A percentile compares a stretch with the other conserved stretches of the same genome.
These are phyloP conservation scores for Danio choprae DNA, from an alignment of 2,797 vertebrate species.

Conservation along the genomic window DNA sequence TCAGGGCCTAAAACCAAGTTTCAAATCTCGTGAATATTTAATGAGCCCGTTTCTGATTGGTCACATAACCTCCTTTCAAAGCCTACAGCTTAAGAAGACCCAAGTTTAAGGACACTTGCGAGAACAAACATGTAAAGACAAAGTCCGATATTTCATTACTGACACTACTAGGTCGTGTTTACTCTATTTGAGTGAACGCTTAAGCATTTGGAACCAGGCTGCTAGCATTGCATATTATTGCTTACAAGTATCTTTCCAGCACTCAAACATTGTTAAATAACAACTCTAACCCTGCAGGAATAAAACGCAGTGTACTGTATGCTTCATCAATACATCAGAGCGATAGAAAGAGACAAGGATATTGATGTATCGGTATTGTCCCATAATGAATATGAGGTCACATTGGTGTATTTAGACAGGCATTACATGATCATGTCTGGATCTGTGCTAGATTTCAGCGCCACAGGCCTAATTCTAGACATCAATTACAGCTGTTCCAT, in stretches of 20 bases:
- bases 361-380: slow-evolving; percentile 4
- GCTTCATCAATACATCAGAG: slow-evolving; percentile 37
- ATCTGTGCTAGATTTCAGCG: neutral
- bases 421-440: slow-evolving; percentile 38
- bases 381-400: slow-evolving; percentile 29
- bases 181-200: slow-evolving; percentile 27
- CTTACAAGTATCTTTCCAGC: slow-evolving; percentile 55
- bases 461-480: slow-evolving; percentile 1
- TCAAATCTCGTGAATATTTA: slow-evolving; percentile 27
- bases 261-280: slow-evolving; percentile 59
- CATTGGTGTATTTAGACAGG: slow-evolving; percentile 41
- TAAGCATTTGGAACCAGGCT: slow-evolving; percentile 21
- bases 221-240: slow-evolving; percentile 47
- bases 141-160: slow-evolving; percentile 14
- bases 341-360: slow-evolving; percentile 6
- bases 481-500: neutral
- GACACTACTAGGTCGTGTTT: slow-evolving; percentile 48
- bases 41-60: neutral
- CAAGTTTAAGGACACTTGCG: neutral
- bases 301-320: slow-evolving; percentile 54
- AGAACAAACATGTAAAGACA: neutral
- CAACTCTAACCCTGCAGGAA: slow-evolving; percentile 16
- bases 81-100: neutral
- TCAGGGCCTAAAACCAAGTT: neutral
- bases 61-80: neutral